phyloP scores from a whole-genome alignment of 2,113 vertebrate genomes.

The Malurus elegans region DNA sequence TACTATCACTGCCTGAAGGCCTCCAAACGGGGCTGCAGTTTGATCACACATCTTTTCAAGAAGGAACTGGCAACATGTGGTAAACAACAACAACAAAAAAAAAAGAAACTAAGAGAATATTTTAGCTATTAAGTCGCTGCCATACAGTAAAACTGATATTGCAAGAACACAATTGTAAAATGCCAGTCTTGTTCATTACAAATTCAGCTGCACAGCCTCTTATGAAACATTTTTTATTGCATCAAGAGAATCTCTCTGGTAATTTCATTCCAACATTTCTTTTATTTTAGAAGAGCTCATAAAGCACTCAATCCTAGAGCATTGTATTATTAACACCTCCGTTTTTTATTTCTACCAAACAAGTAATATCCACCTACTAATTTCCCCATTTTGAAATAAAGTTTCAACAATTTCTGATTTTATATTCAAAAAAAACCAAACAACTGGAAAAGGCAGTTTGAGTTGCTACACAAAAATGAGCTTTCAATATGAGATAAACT shows the following conservation, averaged over 20 bases:
- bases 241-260: background rate
- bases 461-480: background rate
- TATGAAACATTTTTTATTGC: constrained; percentile 8
- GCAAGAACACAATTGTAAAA: background rate
- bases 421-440: background rate
- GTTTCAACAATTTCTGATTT: background rate
- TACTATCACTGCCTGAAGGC: constrained; percentile 16
- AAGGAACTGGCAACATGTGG: background rate
- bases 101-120: background rate
- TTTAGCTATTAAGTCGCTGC: background rate
- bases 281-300: constrained; percentile 4
- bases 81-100: background rate
- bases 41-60: constrained; percentile 21
- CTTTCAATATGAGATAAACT: constrained; percentile 40
- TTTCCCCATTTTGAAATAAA: background rate
- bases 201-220: constrained; percentile 4
- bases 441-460: background rate
- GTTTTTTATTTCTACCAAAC: background rate
- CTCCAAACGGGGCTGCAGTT: background rate
- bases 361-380: background rate
- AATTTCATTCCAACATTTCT: background rate
- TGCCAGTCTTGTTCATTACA: background rate
- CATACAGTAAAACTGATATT: background rate
- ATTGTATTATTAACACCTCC: background rate
- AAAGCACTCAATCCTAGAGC: background rate